Evolutionary conservation across 2,113 vertebrate genomes (phyloP).

Genomic region (Trematocara marginatum): DNA sequence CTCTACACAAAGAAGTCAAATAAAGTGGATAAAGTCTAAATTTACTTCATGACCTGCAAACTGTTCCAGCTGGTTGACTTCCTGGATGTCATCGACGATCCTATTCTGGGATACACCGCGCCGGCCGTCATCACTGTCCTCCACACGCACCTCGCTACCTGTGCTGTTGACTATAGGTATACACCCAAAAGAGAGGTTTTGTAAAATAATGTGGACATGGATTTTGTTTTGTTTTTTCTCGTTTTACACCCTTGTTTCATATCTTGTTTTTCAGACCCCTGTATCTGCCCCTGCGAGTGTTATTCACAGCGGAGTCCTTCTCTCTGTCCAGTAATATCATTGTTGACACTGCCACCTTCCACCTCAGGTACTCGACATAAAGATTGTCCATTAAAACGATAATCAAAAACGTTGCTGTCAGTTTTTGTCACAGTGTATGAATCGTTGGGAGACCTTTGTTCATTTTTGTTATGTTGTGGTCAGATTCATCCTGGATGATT

Average conservation of each 20-base stretch:
- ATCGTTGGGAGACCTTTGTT: not conserved
- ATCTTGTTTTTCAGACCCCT: conserved; percentile 74
- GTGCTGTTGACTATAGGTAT: conserved; percentile 88
- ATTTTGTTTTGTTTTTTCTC: not conserved
- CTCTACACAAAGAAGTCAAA: not conserved
- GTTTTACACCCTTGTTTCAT: not conserved
- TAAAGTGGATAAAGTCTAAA: not conserved
- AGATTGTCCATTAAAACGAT: not conserved
- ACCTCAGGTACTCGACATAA: conserved; percentile 77
- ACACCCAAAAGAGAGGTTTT: not conserved
- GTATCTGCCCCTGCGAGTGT: conserved; percentile 82
- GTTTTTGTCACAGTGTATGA: not conserved
- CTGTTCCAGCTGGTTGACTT: conserved; percentile 81
- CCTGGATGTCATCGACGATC: conserved; percentile 85
- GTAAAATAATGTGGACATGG: not conserved
- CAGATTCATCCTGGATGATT: conserved; percentile 91
- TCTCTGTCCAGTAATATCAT: conserved; percentile 90
- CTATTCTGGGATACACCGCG: conserved; percentile 84
- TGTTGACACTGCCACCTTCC: conserved; percentile 87
- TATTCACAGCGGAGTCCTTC: conserved; percentile 86
- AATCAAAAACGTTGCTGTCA: not conserved
- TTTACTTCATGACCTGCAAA: not conserved
- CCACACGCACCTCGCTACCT: conserved; percentile 85
- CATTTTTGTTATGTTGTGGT: not conserved
- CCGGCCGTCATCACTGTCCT: conserved; percentile 86